Conservation (phyloP, 2,888 invertebrate species). For the Allophyes oxyacanthae region DNA sequence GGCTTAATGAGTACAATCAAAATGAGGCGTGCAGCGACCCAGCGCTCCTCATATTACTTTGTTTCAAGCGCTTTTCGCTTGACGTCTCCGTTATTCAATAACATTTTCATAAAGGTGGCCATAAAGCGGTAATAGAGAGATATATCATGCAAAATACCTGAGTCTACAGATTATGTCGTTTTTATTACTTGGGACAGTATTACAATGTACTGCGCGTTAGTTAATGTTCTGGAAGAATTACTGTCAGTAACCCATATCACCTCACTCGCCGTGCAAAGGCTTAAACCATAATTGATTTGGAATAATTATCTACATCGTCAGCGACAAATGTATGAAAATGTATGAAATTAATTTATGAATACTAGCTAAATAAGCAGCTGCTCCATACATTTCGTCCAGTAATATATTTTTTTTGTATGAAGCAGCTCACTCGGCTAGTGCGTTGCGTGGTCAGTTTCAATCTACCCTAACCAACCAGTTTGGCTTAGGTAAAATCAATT, state of each 20-base stretch:
- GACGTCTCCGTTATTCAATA: constrained; percentile 46
- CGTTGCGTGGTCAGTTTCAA: no score
- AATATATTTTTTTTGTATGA: no score
- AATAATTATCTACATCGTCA: no score
- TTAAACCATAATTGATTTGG: no score
- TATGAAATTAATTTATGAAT: no score
- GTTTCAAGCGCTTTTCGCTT: constrained; percentile 43
- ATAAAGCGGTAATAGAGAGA: constrained; percentile 48
- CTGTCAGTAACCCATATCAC: background rate
- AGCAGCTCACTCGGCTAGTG: no score
- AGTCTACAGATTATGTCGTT: constrained; percentile 43
- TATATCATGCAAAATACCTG: constrained; percentile 35
- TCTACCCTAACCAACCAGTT: no score
- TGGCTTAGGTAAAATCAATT: no score
- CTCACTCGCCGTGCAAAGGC: no score
- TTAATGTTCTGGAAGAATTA: constrained; percentile 34
- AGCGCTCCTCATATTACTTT: constrained; percentile 60
- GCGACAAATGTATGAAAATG: no score
- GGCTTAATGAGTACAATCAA: constrained; percentile 71
- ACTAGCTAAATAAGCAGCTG: no score
- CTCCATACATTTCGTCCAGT: no score
- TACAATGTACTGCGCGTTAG: constrained; percentile 24
- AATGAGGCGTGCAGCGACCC: constrained; percentile 60
- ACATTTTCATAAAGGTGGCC: constrained; percentile 47
- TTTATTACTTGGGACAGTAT: constrained; percentile 37